Evolutionary conservation across 2,888 invertebrate species (phyloP).

Genomic region (Drosophila setosimentum): DNA sequence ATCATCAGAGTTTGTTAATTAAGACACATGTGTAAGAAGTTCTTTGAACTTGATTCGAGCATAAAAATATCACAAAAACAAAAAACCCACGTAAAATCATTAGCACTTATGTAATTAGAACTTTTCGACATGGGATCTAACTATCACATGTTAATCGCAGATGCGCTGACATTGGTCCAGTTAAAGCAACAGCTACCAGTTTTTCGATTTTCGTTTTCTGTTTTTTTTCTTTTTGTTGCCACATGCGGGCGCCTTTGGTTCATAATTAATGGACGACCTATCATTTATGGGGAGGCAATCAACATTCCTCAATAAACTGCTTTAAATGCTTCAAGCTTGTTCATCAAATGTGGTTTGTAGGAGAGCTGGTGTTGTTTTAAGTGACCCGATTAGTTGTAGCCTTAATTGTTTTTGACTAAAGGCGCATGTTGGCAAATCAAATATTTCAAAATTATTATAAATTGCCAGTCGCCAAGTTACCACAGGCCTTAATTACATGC

Average conservation of each 20-base stretch:
- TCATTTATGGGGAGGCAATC: constrained; percentile 44
- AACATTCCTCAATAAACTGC: constrained; percentile 25
- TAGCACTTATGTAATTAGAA: constrained; percentile 64
- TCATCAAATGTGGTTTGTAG: constrained; percentile 40
- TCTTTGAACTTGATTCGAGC: constrained; percentile 49
- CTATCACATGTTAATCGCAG: constrained; percentile 54
- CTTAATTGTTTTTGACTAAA: constrained; percentile 17
- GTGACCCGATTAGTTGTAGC: constrained; percentile 44
- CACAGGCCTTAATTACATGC: constrained; percentile 46
- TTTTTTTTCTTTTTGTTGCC: not conserved
- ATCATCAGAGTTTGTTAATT: constrained; percentile 39
- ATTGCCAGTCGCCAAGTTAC: constrained; percentile 32
- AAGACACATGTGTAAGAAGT: constrained; percentile 40
- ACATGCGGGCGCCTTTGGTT: constrained; percentile 58
- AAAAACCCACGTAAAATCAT: constrained; percentile 43
- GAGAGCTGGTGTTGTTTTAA: constrained; percentile 12
- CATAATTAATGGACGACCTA: constrained; percentile 59
- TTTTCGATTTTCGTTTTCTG: constrained; percentile 21
- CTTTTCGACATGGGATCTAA: constrained; percentile 36
- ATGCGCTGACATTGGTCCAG: constrained; percentile 58
- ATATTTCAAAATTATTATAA: constrained; percentile 19
- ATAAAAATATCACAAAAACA: constrained; percentile 9
- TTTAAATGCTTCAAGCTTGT: constrained; percentile 46
- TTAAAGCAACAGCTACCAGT: constrained; percentile 47
- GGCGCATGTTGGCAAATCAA: constrained; percentile 25